A percentile compares a stretch with the other conserved stretches of the same genome.
These are phyloP conservation scores for Spinus olivaceus DNA, from an alignment of 2,797 vertebrate species.

Conservation along the genomic window DNA sequence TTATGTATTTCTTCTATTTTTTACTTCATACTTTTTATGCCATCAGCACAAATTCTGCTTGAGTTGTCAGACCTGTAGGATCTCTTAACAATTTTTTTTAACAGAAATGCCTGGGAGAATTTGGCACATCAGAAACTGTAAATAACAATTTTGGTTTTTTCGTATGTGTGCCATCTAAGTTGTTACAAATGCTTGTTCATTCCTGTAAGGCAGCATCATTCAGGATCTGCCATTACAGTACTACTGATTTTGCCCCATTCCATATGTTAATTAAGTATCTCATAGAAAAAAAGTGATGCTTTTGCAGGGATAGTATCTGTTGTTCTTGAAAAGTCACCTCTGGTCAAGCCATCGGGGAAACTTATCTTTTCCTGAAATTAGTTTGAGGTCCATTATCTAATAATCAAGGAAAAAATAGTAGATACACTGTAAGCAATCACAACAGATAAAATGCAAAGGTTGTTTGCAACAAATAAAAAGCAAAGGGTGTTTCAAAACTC, in stretches of 20 bases:
- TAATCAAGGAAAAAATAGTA: neutral
- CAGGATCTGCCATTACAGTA: neutral
- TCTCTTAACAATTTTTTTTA: neutral
- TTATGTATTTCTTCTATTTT: neutral
- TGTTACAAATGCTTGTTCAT: neutral
- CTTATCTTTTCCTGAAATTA: neutral
- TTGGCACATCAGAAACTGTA: neutral
- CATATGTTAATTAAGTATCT: neutral
- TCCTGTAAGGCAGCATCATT: neutral
- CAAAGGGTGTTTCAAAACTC: neutral
- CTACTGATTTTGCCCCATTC: neutral
- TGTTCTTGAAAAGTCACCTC: neutral
- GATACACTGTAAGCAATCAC: neutral
- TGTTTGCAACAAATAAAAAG: neutral
- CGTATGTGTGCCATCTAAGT: rapidly evolving
- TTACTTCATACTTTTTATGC: neutral
- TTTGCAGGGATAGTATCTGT: neutral
- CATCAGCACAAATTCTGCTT: neutral
- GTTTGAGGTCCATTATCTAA: neutral
- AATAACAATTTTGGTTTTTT: neutral
- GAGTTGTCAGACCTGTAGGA: neutral
- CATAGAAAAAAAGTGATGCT: neutral
- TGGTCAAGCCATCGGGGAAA: neutral
- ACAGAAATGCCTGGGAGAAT: neutral
- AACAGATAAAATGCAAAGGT: neutral